Base-by-base conservation (phyloP, 2,113 vertebrate genomes). In the Paraplagusia blochii region DNA sequence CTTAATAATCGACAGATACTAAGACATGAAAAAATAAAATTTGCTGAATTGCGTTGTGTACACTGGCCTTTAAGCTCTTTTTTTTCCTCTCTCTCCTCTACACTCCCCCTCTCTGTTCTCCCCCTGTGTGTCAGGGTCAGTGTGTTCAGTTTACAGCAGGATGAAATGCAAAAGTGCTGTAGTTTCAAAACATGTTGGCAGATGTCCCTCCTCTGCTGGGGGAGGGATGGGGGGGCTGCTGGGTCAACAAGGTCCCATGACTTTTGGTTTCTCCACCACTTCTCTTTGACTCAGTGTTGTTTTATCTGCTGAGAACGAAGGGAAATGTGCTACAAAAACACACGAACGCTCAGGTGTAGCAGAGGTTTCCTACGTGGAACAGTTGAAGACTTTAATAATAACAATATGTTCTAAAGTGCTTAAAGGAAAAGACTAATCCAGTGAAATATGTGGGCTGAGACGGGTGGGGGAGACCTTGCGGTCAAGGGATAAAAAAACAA, bases 401-500 rank as follows among this genome's bases (percentile, higher is more conserved):
- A 29, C 6, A 29, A 29, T 29, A 29, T 29, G 22, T 29, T 29
- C 22, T 29, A 29, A 29, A 29, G 22, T 29, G 2, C 6, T 6
- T 29, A 61, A 65, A 53, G 16, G 57, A 8, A 15, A 39, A 50
- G 13, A 48, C 63, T 80, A 85, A 83, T 86, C 79, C 80, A 49
- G 58, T 77, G 65, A 86, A 85, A 66, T 81, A 78, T 80, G 76
- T 13, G 19, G 45, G 38, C 18, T 38, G 50, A 34, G n/a, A 47
- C n/a, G 46, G 50, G 39, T 44, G 42, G 5, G 44, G 36, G 38
- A 9, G 43, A 10, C 13, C 4, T 56, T 66, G 65, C n/a, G 70
- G 65, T 36, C 42, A 14, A 58, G 49, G 8, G n/a, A n/a, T n/a
- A 2, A 36, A 29, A 54, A 51, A 46, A 2, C 35, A 58, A 69